Conservation (phyloP, 2,888 invertebrate genomes). For the Drosophila subsilvestris region DNA sequence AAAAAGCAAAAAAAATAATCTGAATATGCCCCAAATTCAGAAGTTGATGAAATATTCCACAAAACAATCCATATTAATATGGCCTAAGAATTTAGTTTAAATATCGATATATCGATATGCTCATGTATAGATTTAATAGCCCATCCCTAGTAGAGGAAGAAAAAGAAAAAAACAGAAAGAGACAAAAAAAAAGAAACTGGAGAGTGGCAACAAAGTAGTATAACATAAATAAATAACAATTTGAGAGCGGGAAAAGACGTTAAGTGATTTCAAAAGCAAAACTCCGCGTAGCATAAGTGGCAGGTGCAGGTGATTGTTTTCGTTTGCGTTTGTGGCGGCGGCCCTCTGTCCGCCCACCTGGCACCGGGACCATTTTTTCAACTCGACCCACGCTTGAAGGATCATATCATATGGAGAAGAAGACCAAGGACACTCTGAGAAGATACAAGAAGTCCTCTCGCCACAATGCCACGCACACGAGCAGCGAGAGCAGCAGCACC, state of each 20-base stretch:
- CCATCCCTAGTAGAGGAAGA: too few species aligned
- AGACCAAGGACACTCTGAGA: slow-evolving; percentile 81
- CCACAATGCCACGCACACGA: slow-evolving; percentile 75
- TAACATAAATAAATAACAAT: neutral
- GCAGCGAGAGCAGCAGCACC: slow-evolving; percentile 82
- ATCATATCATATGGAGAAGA: slow-evolving; percentile 80
- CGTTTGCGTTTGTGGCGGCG: neutral
- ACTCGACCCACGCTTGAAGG: neutral
- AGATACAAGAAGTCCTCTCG: slow-evolving; percentile 82
- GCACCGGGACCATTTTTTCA: neutral
- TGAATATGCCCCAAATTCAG: too few species aligned
- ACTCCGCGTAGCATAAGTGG: neutral
- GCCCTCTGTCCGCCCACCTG: neutral
- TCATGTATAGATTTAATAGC: too few species aligned
- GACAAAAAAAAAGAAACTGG: too few species aligned
- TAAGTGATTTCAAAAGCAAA: neutral
- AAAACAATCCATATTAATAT: too few species aligned
- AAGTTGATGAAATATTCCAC: too few species aligned
- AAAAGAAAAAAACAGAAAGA: too few species aligned
- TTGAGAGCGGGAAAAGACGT: neutral
- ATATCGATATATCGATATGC: too few species aligned
- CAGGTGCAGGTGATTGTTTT: neutral
- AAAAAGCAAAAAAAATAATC: too few species aligned
- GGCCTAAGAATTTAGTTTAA: too few species aligned
- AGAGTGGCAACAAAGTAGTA: neutral